Evolutionary conservation across 2,113 vertebrate species (phyloP).

Genomic region (Paradoxurus hermaphroditus): DNA sequence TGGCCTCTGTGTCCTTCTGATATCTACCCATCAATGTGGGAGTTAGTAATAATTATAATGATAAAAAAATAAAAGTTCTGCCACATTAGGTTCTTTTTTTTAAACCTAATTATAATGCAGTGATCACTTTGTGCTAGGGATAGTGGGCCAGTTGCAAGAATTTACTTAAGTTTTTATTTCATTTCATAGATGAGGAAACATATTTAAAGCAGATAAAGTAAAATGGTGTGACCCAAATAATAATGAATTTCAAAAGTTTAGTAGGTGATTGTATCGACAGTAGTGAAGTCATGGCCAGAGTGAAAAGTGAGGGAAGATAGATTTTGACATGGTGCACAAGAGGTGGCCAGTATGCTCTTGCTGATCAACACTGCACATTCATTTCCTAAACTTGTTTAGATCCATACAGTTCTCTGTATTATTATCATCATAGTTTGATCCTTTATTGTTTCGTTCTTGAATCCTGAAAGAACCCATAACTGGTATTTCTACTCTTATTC

Average conservation of each 20-base stretch:
- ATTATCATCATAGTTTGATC: neutral
- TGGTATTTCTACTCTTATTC: neutral
- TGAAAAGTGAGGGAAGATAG: neutral
- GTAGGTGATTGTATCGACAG: neutral
- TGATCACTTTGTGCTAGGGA: neutral
- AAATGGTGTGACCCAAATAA: neutral
- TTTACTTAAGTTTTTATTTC: neutral
- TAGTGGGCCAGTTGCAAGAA: neutral
- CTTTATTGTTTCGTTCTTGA: neutral
- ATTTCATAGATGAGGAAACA: neutral
- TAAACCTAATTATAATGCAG: neutral
- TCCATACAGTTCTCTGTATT: neutral
- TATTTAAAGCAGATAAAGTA: neutral
- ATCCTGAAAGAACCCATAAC: neutral
- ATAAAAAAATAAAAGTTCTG: neutral
- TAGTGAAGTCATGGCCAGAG: neutral
- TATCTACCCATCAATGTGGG: neutral
- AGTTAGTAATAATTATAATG: neutral
- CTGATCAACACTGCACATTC: neutral
- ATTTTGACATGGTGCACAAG: neutral
- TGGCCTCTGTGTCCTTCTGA: neutral
- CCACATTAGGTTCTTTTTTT: neutral
- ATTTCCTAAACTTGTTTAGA: neutral
- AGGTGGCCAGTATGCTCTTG: neutral
- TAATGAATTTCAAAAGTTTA: neutral